Evolutionary conservation across 92 coral and sea anemone species (phyloP), one percentile per base, ranked within the genome.

Genomic region (Porites lobata): DNA sequence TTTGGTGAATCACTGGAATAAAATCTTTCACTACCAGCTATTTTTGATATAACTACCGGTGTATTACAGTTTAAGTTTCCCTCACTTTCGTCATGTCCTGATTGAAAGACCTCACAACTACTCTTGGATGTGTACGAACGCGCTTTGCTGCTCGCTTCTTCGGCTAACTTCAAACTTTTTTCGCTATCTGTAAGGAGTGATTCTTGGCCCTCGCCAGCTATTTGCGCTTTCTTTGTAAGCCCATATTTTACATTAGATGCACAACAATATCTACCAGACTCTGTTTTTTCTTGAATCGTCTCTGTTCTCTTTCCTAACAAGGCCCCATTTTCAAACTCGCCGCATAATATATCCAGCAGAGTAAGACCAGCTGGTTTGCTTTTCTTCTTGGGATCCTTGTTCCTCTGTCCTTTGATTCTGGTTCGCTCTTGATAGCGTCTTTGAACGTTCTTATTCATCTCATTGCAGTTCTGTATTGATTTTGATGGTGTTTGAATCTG

Each of bases 291-390:
- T 38, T 38, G 47, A 26, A 26, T 15, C 8, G 12, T 10, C 87
- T 1, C 62, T 19, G 29, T 53, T 52, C 38, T 61, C 50, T 21
- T 62, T 20, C 12, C 72, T 61, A 58, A 38, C 17, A 84, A 4
- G 6, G 67, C 32, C 4, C 87, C 87, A 8, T 75, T 64, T 18
- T 84, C 87, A 74, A 84, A 50, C 10, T 84, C 81, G 14, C 52
- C 72, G 73, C 87, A 73, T 47, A 84, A 50, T 62, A 84, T 73
- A 51, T 84, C 87, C 65, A 84, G 53, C 20, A 84, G 50, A 38
- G 80, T 84, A 51, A 75, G 65, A 24, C 54, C 61, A 3, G 52
- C 15, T 17, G 66, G 2, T 63, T 84, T 64, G 6, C 53, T 8
- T 14, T 47, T 73, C 38, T 84, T 62, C 65, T 50, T 84, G 52